These are phyloP conservation scores for Oreochromis niloticus DNA, from an alignment of 2,113 vertebrate species.

Conservation along the genomic window DNA sequence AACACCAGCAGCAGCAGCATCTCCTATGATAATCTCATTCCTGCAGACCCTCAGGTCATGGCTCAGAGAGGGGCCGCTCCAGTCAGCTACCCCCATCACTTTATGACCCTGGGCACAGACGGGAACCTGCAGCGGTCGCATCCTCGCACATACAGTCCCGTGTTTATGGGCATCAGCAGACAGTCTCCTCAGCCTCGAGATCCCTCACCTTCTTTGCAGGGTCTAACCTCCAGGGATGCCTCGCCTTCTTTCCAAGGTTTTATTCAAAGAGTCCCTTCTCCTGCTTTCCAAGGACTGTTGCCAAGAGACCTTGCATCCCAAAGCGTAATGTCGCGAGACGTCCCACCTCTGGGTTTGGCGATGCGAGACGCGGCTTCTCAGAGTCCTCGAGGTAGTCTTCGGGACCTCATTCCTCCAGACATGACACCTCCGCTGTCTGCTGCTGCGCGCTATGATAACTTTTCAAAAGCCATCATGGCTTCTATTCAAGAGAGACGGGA, in stretches of 20 bases:
- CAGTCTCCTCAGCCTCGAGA: conserved; percentile 73
- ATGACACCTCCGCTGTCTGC: conserved; percentile 73
- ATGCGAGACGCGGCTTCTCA: conserved; percentile 28
- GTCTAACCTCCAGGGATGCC: conserved; percentile 44
- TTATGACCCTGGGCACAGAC: conserved; percentile 76
- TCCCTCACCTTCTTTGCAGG: conserved; percentile 53
- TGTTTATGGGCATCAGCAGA: conserved; percentile 67
- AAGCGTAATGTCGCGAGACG: conserved; percentile 18
- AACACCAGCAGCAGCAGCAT: conserved; percentile 84
- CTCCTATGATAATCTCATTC: conserved; percentile 87
- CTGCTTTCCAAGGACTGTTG: conserved; percentile 40
- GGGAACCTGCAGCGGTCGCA: conserved; percentile 63
- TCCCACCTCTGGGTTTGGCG: conserved; percentile 15
- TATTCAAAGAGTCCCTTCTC: conserved; percentile 51
- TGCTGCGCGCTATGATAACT: conserved; percentile 84
- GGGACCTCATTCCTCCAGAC: conserved; percentile 29
- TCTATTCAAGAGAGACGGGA: conserved; percentile 90
- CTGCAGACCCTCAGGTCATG: conserved; percentile 66
- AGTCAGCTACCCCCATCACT: conserved; percentile 78
- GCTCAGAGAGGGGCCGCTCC: conserved; percentile 70
- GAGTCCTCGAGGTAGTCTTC: conserved; percentile 32
- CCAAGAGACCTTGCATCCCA: conserved; percentile 41
- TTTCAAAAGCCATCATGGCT: conserved; percentile 90
- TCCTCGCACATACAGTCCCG: conserved; percentile 81
- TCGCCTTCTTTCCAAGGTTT: conserved; percentile 54